Evolutionary conservation across 2,888 invertebrate species (phyloP).

Genomic region (Agelastica alni): DNA sequence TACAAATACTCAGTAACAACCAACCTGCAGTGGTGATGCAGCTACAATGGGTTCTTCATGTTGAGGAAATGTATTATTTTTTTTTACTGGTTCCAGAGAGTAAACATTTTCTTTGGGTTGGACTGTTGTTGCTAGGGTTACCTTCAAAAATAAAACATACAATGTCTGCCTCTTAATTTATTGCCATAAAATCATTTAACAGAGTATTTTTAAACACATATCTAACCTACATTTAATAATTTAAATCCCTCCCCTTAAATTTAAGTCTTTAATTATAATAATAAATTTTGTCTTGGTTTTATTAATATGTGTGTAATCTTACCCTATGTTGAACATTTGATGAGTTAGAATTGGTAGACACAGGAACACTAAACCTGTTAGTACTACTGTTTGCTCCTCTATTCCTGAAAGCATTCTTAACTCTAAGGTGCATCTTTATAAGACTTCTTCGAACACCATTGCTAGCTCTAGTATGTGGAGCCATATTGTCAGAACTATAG

Average conservation of each 20-base stretch:
- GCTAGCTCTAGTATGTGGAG: slow-evolving; percentile 29
- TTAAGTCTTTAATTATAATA: too few species aligned
- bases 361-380: slow-evolving; percentile 29
- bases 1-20: too few species aligned
- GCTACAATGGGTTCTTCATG: slow-evolving; percentile 1
- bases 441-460: slow-evolving; percentile 42
- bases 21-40: slow-evolving; percentile 6
- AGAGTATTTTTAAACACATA: too few species aligned
- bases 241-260: too few species aligned
- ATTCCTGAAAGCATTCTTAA: slow-evolving; percentile 42
- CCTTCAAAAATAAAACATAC: too few species aligned
- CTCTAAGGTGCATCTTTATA: slow-evolving; percentile 44
- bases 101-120: slow-evolving; percentile 35
- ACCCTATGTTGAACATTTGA: slow-evolving; percentile 28
- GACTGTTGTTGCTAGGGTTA: slow-evolving; percentile 28
- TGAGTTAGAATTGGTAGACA: slow-evolving; percentile 22
- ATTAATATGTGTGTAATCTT: too few species aligned
- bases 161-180: too few species aligned
- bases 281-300: too few species aligned
- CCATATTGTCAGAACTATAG: slow-evolving; percentile 27
- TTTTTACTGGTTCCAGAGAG: slow-evolving; percentile 31
- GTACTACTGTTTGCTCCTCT: slow-evolving; percentile 26
- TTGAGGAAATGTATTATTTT: background rate
- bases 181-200: too few species aligned
- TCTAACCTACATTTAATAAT: too few species aligned